Conservation (phyloP, 2,113 vertebrate genomes). For the Sinocyclocheilus anshuiensis region DNA sequence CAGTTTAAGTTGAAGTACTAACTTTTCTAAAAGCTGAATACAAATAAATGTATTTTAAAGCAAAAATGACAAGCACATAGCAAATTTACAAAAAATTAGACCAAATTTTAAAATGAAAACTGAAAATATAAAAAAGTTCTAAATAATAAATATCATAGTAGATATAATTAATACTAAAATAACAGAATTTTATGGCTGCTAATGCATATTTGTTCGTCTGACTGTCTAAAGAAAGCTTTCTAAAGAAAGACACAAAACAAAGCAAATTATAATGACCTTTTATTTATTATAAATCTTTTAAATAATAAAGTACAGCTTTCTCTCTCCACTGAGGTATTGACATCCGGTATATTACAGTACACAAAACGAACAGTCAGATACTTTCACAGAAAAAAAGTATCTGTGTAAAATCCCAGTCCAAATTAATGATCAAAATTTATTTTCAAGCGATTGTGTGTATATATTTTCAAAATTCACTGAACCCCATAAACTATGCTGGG, state of each 20-base stretch:
- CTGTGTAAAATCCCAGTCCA: not conserved
- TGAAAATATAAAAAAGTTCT: not conserved
- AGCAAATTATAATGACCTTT: not conserved
- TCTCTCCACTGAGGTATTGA: not conserved
- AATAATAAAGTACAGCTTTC: slow-evolving; percentile 7
- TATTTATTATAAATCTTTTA: slow-evolving; percentile 12
- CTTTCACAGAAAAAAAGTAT: not conserved
- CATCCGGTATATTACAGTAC: not conserved
- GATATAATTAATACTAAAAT: not conserved
- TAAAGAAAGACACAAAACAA: not conserved
- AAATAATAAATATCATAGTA: not conserved
- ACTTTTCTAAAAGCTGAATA: too few relatives aligned
- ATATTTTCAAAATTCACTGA: not conserved
- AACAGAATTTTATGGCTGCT: not conserved
- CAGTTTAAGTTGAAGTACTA: too few relatives aligned
- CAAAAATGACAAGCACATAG: not conserved
- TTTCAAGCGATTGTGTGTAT: not conserved
- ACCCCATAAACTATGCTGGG: not conserved
- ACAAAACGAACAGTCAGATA: not conserved
- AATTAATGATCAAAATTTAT: not conserved
- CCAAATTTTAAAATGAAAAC: not conserved
- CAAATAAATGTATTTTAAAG: not conserved
- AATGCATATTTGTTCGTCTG: not conserved
- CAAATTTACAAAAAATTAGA: too few relatives aligned
- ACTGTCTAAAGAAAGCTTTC: not conserved